Base-by-base conservation (phyloP, 1,140 invertebrate genomes). In the Pomacea maculata region DNA sequence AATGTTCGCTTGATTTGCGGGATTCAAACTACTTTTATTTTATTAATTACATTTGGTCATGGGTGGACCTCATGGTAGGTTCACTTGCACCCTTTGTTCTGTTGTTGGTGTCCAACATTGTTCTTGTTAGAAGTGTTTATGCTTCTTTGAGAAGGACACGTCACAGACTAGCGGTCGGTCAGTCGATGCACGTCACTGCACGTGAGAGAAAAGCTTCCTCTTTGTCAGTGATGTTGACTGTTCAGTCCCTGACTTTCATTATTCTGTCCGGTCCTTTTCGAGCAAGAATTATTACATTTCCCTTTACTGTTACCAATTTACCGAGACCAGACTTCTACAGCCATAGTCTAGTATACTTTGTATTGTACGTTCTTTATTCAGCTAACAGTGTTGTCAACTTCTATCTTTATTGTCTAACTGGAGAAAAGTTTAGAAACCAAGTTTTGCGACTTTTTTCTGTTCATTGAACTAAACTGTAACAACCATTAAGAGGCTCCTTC, bases 11-110 rank as follows among this genome's bases (percentile, higher is more conserved):
- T 4, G 4, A 17, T 61, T 11, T 11, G 4, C 57, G 11, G 5
- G 57, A 17, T 61, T 61, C 57, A 61, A 17, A 61, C 57, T 61
- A 61, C 57, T 17, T 11, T 61, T 61, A 61, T 61, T 61, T 61
- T 17, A 2, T 61, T 11, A 75, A 80, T 15, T 67, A 83, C 11
- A 61, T 61, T 45, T 80, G 83, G 80, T 83, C 84, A 10, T 85
- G 85, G 85, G 67, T 86, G n/a, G 85, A 86, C 19, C n/a, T 63
- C 1, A 15, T 21, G 64, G 74, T 83, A 63, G 57, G 61, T 57
- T 52, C 54, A 10, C 19, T 75, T 8, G 25, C 15, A 25, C 74
- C 74, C 7, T 54, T 61, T 29, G 21, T 54, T 8, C 15, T 52
- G 21, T 29, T 75, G 21, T 8, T 55, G 21, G 54, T 75, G 34